Conservation (phyloP, 2,113 vertebrate genomes). For the Burhinus bistriatus region DNA sequence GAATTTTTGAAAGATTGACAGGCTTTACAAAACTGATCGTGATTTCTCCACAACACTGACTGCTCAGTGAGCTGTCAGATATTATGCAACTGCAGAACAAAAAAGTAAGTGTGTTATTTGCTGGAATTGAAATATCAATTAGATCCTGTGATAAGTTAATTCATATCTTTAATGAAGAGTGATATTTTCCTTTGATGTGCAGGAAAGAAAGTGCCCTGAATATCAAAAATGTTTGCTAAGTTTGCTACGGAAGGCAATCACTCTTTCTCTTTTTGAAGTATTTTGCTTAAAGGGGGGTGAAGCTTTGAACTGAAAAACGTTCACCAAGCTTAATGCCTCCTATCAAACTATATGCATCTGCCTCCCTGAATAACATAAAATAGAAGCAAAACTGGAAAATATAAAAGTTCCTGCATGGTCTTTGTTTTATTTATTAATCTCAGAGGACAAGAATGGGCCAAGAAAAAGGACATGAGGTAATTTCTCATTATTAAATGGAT, state of each 20-base stretch:
- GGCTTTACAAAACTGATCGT: background rate
- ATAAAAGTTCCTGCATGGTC: background rate
- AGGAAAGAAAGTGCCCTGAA: background rate
- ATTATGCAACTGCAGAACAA: background rate
- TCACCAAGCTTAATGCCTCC: slow-evolving; percentile 45
- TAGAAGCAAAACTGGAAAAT: slow-evolving; percentile 38
- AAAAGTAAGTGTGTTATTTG: slow-evolving; percentile 1
- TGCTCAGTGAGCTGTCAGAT: slow-evolving; percentile 7
- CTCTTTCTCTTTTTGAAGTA: slow-evolving; percentile 11
- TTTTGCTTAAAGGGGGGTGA: background rate
- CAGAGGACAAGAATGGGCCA: background rate
- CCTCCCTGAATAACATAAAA: slow-evolving; percentile 8
- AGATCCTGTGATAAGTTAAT: slow-evolving; percentile 35
- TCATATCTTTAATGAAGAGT: slow-evolving; percentile 22
- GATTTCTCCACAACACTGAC: slow-evolving; percentile 10
- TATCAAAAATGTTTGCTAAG: background rate
- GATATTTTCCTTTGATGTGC: slow-evolving; percentile 24
- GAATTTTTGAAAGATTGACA: slow-evolving; percentile 29
- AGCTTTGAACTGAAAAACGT: slow-evolving; percentile 35
- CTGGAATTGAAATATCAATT: slow-evolving; percentile 23
- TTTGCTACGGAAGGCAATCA: background rate
- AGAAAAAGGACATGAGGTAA: background rate
- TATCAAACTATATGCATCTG: slow-evolving; percentile 42
- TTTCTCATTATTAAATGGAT: background rate
- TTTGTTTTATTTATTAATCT: slow-evolving; percentile 31